Base-by-base conservation (phyloP, 1,140 invertebrate genomes). In the Drosophila chauvacae region DNA sequence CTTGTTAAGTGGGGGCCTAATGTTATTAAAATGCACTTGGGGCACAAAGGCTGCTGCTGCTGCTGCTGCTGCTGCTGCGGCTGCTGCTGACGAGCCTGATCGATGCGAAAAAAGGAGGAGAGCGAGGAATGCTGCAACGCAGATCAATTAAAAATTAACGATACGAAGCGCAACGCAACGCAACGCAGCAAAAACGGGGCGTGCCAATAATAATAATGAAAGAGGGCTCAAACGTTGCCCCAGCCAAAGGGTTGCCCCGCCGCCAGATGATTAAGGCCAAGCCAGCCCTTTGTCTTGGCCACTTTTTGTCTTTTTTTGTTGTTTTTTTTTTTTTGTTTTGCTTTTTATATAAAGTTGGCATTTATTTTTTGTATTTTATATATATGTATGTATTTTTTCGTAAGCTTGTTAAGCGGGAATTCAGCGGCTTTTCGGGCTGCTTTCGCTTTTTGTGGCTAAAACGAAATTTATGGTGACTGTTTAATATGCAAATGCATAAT, bases 141-240 rank as follows among this genome's bases (percentile, higher is more conserved):
- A 91, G 90, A 91, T 91, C 90, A 91, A 91, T 91, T 91, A 91
- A 91, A 91, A 91, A 91, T 87, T 90, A 91, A 91, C 90, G 90
- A 91, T 91, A 91, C 81, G 77, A 90, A 91, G 74, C 82, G 80
- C 82, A 86, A 81, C 62, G 62, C 80, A 86, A 81, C 62, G 62
- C 56, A 64, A 64, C 80, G 77, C 85, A 90, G 64, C 68, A 71
- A 71, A 84, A 90, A 80, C 77, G 62, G 85, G 85, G 85, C 85
- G 85, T 90, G 81, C 78, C 85, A 85, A 90, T 90, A 90, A 90
- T 90, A 72, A 90, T 90, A 90, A 90, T 90, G 86, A 90, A 90
- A 90, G 81, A 90, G 53, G 39, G 47, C 71, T 70, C 42, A 68
- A 56, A 66, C 30, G 11, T 50, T 26, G 62, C 44, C 28, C 35